Evolutionary conservation across 2,888 invertebrate species (phyloP).

Genomic region (Acleris emargana): DNA sequence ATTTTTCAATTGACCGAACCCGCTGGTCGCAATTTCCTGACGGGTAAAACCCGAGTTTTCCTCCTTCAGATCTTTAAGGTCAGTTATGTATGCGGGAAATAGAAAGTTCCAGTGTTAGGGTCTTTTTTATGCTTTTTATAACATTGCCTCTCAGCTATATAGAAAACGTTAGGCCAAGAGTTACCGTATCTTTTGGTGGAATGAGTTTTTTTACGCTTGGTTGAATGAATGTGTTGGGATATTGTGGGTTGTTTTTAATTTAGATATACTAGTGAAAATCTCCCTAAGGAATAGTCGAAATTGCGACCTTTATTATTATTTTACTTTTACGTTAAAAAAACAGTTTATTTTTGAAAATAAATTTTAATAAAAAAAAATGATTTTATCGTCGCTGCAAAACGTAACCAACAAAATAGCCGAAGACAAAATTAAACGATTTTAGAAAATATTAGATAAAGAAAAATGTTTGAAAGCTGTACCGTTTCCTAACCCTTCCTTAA

Average conservation of each 20-base stretch:
- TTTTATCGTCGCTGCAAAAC: too few relatives aligned
- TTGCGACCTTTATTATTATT: too few relatives aligned
- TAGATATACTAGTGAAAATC: background rate
- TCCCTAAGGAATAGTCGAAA: too few relatives aligned
- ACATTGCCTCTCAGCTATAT: slow-evolving; percentile 26
- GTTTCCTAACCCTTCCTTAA: too few relatives aligned
- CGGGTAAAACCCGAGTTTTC: slow-evolving; percentile 23
- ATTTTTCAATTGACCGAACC: slow-evolving; percentile 45
- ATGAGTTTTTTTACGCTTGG: slow-evolving; percentile 30
- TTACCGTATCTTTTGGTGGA: slow-evolving; percentile 29
- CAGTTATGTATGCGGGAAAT: slow-evolving; percentile 33
- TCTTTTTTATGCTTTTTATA: slow-evolving; percentile 36
- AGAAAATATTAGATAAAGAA: too few relatives aligned
- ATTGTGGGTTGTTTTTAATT: slow-evolving; percentile 17
- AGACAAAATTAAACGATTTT: too few relatives aligned
- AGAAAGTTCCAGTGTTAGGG: slow-evolving; percentile 33
- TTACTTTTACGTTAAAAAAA: too few relatives aligned
- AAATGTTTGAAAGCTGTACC: too few relatives aligned
- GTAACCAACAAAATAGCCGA: too few relatives aligned
- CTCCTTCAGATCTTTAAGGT: slow-evolving; percentile 30
- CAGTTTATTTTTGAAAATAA: too few relatives aligned
- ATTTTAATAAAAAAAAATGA: too few relatives aligned
- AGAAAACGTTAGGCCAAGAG: slow-evolving; percentile 28
- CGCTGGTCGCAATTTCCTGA: slow-evolving; percentile 36
- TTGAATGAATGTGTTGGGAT: slow-evolving; percentile 3